Base-by-base conservation (phyloP, 2,797 vertebrate genomes). In the Bradypodion ventrale region DNA sequence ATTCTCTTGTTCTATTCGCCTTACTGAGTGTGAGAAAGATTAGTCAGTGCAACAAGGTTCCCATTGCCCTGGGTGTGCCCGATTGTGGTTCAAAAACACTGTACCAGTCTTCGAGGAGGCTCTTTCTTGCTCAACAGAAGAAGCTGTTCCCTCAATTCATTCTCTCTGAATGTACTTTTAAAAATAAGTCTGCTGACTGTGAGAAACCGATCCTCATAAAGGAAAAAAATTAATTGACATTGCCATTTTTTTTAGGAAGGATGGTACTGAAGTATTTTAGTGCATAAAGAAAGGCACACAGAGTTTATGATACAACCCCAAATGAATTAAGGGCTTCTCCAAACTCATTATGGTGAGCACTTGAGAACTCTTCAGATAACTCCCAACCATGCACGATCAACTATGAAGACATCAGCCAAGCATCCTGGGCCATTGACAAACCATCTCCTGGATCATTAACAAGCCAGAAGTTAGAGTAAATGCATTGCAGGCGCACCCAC, bases 361-460 rank as follows among this genome's bases (percentile, higher is more conserved):
- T 75, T 65, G 25, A n/a, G n/a, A 69, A 49, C n/a, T 59, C 7
- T 42, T 56, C 62, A 42, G 2, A 70, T 69, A 83, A 59, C 75
- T 70, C 23, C 5, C 52, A 83, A 32, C 5, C 27, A 70, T 77
- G 46, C 32, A 40, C 29, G n/a, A 37, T 29, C 52, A 83, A 21
- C 69, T 60, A 52, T 77, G 49, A 77, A 77, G 35, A 27, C 37
- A 59, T 66, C 19, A 69, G 6, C 32, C 29, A 83, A 21, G 76
- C 49, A 77, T 69, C 69, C 82, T 77, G 65, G 29, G 10, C 8
- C 29, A 60, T 77, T 83, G 77, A 60, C 37, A 76, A 77, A 6
- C 66, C 27, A 25, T 65, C 46, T 35, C 32, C 75, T 44, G 37
- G 37, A 29, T 23, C 29, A 70, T 69, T 83, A 83, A 46, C n/a